Evolutionary conservation across 37 sponge, comb jelly and placozoan species (phyloP), one percentile per base, ranked within the genome.

Genomic region (Beroe ovata): DNA sequence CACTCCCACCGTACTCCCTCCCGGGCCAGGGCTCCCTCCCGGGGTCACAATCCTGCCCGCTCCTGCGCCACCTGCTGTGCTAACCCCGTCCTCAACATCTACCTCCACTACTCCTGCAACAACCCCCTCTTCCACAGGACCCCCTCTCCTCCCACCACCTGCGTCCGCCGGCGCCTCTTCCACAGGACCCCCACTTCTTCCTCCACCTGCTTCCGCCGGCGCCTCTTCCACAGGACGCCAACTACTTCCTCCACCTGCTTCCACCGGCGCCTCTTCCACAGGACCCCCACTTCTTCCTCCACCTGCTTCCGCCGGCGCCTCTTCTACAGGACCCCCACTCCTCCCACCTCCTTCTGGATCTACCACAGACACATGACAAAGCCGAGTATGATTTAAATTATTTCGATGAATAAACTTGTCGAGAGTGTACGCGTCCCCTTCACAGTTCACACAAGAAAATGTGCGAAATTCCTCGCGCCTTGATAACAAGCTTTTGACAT

Each of bases 241-340:
- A 37, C 69, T 37, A 4, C 33, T 66, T 37, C 2, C 34, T 18
- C 30, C 69, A 11, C 69, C 33, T 1, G 35, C 18, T 2, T 34
- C 36, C 18, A 16, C 4, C 16, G 63, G 63, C 63, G 28, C 28
- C 26, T 30, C 69, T 8, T 6, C 54, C 21, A 28, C 84, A 1
- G 84, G 38, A 11, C 84, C 84, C 1, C 84, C 84, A 21, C 84
- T 77, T 25, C 84, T 77, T 2, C 84, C 84, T 11, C 84, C 84
- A 8, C 84, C 84, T n/a, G 71, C 11, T 11, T 25, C 47, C n/a
- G 19, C 69, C 36, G 34, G 2, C 8, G 36, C 69, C 36, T 25
- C 63, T 25, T 3, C 63, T 26, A 4, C 63, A 16, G 30, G 69
- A 25, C 19, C 69, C 2, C 35, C 69, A 37, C 69, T 37, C 36